Evolutionary conservation across 23 tunicate species (phyloP).

Genomic region (Ascidia mentula): DNA sequence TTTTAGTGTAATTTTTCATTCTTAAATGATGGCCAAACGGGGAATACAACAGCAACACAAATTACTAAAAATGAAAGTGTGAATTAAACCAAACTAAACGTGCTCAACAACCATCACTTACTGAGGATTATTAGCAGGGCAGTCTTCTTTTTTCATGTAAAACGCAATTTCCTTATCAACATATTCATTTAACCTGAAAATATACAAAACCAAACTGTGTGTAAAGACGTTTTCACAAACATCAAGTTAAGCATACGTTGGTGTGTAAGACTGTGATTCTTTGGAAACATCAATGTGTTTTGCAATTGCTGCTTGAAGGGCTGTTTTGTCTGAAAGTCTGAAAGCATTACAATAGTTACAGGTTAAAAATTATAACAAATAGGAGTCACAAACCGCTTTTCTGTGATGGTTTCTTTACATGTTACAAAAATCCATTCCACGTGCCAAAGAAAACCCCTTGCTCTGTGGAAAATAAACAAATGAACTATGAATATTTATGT

Average conservation of each 20-base stretch:
- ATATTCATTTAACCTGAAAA: slow-evolving; percentile 4
- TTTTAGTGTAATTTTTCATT: too few relatives aligned
- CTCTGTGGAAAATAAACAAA: too few relatives aligned
- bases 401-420: background rate
- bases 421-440: slow-evolving; percentile 33
- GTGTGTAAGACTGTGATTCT: background rate
- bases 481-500: too few relatives aligned
- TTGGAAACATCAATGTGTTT: background rate
- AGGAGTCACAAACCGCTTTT: background rate
- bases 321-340: background rate
- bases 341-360: background rate
- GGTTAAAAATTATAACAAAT: background rate
- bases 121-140: background rate
- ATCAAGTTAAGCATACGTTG: background rate
- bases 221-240: too few relatives aligned
- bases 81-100: too few relatives aligned
- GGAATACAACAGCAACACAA: too few relatives aligned
- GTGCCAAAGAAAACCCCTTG: slow-evolving; percentile 23
- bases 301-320: background rate
- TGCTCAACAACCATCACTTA: too few relatives aligned
- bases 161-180: background rate
- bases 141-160: slow-evolving; percentile 7
- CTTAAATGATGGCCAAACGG: too few relatives aligned
- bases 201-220: too few relatives aligned
- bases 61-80: too few relatives aligned